Percentiles rank a stretch among this genome's conserved stretches.
Evolutionary conservation across 1,140 invertebrate genomes (phyloP).

Genomic region (Sinonovacula constricta): DNA sequence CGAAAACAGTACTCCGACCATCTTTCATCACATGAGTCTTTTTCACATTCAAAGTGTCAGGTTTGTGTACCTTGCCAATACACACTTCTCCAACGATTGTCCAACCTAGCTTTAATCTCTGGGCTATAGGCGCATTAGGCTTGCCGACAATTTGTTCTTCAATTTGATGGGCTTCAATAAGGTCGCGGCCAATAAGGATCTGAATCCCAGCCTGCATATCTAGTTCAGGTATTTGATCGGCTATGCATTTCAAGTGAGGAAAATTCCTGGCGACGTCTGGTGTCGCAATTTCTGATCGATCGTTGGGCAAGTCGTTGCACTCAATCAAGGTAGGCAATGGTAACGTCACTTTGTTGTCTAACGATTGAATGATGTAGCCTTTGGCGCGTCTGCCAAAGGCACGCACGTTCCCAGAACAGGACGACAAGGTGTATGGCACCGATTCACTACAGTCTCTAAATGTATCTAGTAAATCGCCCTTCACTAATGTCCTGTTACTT

Average conservation of each 20-base stretch:
- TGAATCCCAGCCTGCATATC: neutral
- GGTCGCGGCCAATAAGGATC: neutral
- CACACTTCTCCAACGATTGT: conserved; percentile 11
- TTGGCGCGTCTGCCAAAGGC: neutral
- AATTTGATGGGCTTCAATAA: conserved; percentile 8
- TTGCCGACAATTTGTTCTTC: conserved; percentile 5
- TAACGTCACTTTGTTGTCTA: neutral
- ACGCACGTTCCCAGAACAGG: neutral
- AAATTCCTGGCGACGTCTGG: neutral
- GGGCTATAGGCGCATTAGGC: conserved; percentile 2
- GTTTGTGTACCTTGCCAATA: neutral
- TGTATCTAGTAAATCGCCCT: neutral
- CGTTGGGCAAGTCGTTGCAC: neutral
- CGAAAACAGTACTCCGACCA: conserved; percentile 2
- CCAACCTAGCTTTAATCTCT: conserved; percentile 10
- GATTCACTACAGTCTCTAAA: too few relatives aligned
- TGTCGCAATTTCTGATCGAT: neutral
- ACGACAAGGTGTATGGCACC: conserved; percentile 11
- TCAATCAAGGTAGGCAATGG: neutral
- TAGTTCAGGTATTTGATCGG: neutral
- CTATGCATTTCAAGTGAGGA: neutral
- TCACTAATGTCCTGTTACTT: neutral
- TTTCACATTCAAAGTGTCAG: neutral
- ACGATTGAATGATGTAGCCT: neutral
- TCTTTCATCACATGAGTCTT: conserved; percentile 8